These are phyloP conservation scores for Peromyscus leucopus DNA, from an alignment of 2,113 vertebrate species.

Conservation along the genomic window DNA sequence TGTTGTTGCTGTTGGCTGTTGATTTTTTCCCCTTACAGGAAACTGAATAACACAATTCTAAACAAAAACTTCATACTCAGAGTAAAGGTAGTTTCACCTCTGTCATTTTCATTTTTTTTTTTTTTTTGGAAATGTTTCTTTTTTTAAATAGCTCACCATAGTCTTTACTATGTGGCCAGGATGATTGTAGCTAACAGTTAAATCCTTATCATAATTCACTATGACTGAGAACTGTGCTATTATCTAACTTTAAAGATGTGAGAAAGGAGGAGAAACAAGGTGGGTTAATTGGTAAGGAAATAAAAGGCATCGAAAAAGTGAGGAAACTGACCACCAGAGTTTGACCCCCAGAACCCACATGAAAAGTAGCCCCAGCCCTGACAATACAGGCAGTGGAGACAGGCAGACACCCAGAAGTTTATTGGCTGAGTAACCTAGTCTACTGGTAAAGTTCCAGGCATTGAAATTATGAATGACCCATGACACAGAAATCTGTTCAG, in stretches of 20 bases:
- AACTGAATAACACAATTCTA: background rate
- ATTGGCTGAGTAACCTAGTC: background rate
- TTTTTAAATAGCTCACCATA: background rate
- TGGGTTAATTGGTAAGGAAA: background rate
- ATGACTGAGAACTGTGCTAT: background rate
- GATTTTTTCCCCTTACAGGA: background rate
- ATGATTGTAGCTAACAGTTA: background rate
- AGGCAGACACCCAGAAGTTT: background rate
- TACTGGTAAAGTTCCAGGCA: background rate
- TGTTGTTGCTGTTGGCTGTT: background rate
- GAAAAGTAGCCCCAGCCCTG: background rate
- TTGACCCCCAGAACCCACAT: background rate
- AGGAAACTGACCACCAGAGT: background rate
- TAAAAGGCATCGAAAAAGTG: background rate
- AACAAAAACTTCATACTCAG: background rate
- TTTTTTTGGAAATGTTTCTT: background rate
- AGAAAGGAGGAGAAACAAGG: background rate
- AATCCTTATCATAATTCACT: background rate
- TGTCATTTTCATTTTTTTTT: background rate
- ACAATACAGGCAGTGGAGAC: background rate
- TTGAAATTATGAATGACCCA: background rate
- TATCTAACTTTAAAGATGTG: too few relatives aligned
- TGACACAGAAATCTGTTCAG: background rate
- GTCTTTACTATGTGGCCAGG: background rate
- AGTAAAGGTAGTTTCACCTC: background rate